Conservation (phyloP, 2,113 vertebrate species). For the Butastur rufipennis region DNA sequence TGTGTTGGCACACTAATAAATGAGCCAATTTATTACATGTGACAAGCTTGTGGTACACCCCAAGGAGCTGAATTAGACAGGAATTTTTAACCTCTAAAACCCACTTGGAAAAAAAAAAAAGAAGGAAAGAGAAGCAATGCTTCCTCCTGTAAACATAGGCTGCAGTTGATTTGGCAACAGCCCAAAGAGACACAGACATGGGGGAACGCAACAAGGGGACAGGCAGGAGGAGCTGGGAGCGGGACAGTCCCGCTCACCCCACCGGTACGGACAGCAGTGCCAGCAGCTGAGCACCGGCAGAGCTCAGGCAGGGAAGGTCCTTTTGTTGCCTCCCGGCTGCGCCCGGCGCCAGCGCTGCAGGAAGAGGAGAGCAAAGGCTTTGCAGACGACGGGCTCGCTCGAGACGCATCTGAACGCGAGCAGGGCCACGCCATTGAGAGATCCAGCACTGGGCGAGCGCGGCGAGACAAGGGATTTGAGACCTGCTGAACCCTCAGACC, state of each 20-base stretch:
- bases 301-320: neutral
- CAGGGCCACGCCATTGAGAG: rapidly evolving
- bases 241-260: rapidly evolving
- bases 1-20: conserved; percentile 36
- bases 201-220: neutral
- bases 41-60: conserved; percentile 62
- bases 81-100: conserved; percentile 48
- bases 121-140: neutral
- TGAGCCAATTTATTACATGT: conserved; percentile 61
- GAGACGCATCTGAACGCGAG: rapidly evolving
- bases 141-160: neutral
- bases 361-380: neutral
- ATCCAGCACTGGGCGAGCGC: rapidly evolving
- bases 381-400: rapidly evolving
- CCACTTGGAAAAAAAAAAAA: neutral
- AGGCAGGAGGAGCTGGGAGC: neutral
- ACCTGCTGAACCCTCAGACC: rapidly evolving
- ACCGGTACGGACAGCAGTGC: rapidly evolving
- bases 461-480: rapidly evolving
- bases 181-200: neutral
- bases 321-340: neutral
- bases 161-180: neutral
- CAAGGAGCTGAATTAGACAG: conserved; percentile 42
- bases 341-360: rapidly evolving
- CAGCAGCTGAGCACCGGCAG: rapidly evolving